Base-by-base conservation (phyloP, 2,888 invertebrate genomes). In the Hylaea fasciaria region DNA sequence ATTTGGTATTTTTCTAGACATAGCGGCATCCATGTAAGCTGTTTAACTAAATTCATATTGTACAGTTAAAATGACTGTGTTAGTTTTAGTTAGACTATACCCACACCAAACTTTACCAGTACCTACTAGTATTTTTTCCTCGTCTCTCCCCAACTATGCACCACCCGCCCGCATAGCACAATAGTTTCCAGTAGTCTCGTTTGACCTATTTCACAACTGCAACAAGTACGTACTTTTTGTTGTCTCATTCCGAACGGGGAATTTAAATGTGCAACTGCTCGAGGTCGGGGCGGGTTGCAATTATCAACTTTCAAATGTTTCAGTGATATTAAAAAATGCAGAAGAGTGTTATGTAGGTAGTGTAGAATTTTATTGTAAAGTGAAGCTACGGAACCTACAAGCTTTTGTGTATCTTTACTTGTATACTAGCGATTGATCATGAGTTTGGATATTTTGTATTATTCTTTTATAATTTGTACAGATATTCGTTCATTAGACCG, bases 121-220 rank as follows among this genome's bases (percentile, higher is more conserved):
- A n/a, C n/a, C n/a, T n/a, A 16, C 50, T 28, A 37, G 57, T 50
- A 50, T 7, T 17, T 16, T 39, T 39, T 0, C 9, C 16, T 17
- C 35, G 45, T 14, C 2, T 28, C 55, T 60, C 54, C 17, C 40
- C 29, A 29, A 3, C 52, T 57, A 62, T 46, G 10, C 59, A 49
- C 29, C 14, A 40, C 22, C 48, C 37, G 37, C 47, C n/a, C n/a
- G 51, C 39, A 57, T 63, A 62, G 68, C 67, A 66, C 62, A 60
- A 66, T 64, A 67, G 65, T 69, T 65, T 62, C 56, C 52, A 62
- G 64, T 54, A 43, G 55, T 66, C 61, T 45, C 60, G 64, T 63
- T 67, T 72, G 72, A 69, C 72, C 72, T 62, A 72, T 72, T 72
- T 72, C 66, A 65, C 54, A 63, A 57, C 57, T 65, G 62, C 51